Evolutionary conservation across 1,140 invertebrate genomes (phyloP).

Genomic region (Druon quercuslanigerum): DNA sequence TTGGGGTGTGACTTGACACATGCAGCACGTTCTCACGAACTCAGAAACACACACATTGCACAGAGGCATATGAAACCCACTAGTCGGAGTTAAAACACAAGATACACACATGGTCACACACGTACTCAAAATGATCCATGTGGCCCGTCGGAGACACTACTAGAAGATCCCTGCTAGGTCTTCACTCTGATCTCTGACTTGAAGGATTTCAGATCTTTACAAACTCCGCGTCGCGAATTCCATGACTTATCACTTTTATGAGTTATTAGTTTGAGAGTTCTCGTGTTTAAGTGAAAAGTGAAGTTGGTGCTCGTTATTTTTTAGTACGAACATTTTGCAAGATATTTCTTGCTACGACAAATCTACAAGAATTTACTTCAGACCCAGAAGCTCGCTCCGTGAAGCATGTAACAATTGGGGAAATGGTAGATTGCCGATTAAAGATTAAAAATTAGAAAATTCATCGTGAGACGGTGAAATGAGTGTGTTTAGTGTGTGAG

Average conservation of each 20-base stretch:
- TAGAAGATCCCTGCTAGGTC: constrained; percentile 50
- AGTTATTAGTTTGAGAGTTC: too few relatives aligned
- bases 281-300: too few relatives aligned
- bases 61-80: constrained; percentile 46
- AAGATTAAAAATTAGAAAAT: too few relatives aligned
- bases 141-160: constrained; percentile 52
- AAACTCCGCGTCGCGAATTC: constrained; percentile 19
- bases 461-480: background rate
- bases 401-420: too few relatives aligned
- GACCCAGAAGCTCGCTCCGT: too few relatives aligned
- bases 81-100: background rate
- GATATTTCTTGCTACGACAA: too few relatives aligned
- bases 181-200: constrained; percentile 68
- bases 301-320: too few relatives aligned
- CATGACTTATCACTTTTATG: background rate
- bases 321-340: too few relatives aligned
- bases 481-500: background rate
- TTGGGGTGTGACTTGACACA: constrained; percentile 64
- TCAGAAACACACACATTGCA: constrained; percentile 38
- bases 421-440: too few relatives aligned
- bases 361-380: too few relatives aligned
- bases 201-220: constrained; percentile 62
- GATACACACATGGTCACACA: constrained; percentile 10
- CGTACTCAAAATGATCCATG: constrained; percentile 53
- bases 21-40: constrained; percentile 51